Conservation (phyloP, 2,888 invertebrate genomes). For the Eueremaeus valkanovi region DNA sequence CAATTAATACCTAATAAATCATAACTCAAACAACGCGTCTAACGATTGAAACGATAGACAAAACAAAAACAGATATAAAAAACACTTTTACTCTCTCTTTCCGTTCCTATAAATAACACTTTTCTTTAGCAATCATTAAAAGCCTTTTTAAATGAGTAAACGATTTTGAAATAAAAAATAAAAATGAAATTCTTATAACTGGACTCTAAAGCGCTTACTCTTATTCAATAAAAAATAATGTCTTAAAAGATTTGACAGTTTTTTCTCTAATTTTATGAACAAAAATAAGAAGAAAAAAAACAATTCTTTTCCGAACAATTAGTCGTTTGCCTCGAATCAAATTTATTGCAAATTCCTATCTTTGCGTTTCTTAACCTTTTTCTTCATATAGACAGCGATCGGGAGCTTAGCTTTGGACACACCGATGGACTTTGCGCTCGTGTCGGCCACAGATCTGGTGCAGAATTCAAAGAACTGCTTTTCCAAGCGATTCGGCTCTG, state of each 20-base stretch:
- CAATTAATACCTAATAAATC: background rate
- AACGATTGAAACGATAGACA: background rate
- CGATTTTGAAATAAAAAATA: no score
- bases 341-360: slow-evolving; percentile 30
- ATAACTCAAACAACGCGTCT: background rate
- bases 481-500: background rate
- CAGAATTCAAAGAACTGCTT: background rate
- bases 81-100: background rate
- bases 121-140: background rate
- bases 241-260: no score
- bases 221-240: no score
- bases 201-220: no score
- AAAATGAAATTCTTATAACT: background rate
- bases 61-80: background rate
- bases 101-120: background rate
- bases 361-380: slow-evolving; percentile 17
- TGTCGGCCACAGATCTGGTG: background rate
- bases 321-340: background rate
- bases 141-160: background rate
- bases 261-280: no score
- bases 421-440: background rate
- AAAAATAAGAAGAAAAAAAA: no score
- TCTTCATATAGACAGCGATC: slow-evolving; percentile 27
- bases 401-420: slow-evolving; percentile 1
- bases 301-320: no score